Percentiles rank a stretch among this genome's conserved stretches.
Conservation (phyloP, 2,888 invertebrate species). For the Terebella lapidaria region DNA sequence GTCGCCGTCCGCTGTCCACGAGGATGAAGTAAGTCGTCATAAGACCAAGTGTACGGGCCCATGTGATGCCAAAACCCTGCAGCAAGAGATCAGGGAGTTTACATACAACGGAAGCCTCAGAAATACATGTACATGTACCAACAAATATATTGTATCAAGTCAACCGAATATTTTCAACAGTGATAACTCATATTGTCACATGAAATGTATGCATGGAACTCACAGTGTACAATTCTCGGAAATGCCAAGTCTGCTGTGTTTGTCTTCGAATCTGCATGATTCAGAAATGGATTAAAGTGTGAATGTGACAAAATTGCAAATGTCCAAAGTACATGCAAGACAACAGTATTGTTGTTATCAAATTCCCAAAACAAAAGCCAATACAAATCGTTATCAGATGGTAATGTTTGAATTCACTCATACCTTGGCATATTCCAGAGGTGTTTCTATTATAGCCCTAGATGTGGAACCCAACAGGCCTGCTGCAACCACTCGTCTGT, state of each 20-base stretch:
- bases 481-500: constrained; percentile 41
- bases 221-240: constrained; percentile 40
- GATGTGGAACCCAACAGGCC: constrained; percentile 40
- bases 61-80: constrained; percentile 49
- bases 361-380: too few relatives aligned
- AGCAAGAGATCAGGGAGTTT: constrained; percentile 7
- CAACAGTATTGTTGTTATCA: too few relatives aligned
- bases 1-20: constrained; percentile 43
- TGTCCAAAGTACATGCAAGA: too few relatives aligned
- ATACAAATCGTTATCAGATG: too few relatives aligned
- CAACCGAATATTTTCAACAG: too few relatives aligned
- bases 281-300: too few relatives aligned
- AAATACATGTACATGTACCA: background rate
- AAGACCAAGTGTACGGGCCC: constrained; percentile 42
- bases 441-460: constrained; percentile 47
- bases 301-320: too few relatives aligned
- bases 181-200: too few relatives aligned
- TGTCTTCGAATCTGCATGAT: constrained; percentile 39
- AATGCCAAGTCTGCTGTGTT: constrained; percentile 40
- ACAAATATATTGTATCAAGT: too few relatives aligned
- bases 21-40: constrained; percentile 48
- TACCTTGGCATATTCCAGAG: constrained; percentile 49
- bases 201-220: too few relatives aligned
- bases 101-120: background rate
- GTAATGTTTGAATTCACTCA: too few relatives aligned